These are phyloP conservation scores for Spea bombifrons DNA, from an alignment of 2,113 vertebrate genomes.

Conservation along the genomic window DNA sequence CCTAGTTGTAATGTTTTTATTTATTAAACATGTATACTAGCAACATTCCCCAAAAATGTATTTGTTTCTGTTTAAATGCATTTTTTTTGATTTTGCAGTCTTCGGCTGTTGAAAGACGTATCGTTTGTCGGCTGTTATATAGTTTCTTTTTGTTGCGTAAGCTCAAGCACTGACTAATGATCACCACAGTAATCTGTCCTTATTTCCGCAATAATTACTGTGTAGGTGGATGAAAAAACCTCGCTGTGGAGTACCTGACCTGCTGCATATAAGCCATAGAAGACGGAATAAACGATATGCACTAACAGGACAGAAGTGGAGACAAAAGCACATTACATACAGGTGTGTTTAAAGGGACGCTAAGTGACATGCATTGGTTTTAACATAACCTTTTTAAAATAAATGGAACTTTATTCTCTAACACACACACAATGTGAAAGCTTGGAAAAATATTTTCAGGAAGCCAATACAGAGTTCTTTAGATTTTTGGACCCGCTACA, in stretches of 20 bases:
- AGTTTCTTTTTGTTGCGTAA: background rate
- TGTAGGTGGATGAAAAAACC: constrained; percentile 94
- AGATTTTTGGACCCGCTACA: too few relatives aligned
- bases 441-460: too few relatives aligned
- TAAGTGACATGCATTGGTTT: background rate
- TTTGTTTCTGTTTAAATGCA: too few relatives aligned
- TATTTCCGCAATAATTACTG: background rate
- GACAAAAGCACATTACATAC: constrained; percentile 94
- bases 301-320: constrained; percentile 94
- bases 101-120: background rate
- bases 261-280: constrained; percentile 79
- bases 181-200: background rate
- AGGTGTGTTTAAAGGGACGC: constrained; percentile 66
- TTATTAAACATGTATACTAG: too few relatives aligned
- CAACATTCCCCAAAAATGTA: too few relatives aligned
- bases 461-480: too few relatives aligned
- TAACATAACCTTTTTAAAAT: too few relatives aligned
- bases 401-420: too few relatives aligned
- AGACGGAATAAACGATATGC: constrained; percentile 95
- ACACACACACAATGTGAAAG: too few relatives aligned
- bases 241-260: constrained; percentile 92
- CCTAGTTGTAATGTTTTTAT: too few relatives aligned
- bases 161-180: background rate
- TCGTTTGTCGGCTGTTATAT: background rate
- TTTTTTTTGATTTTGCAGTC: too few relatives aligned